phyloP scores from a whole-genome alignment of 2,113 vertebrate genomes.

The Panthera leo region DNA sequence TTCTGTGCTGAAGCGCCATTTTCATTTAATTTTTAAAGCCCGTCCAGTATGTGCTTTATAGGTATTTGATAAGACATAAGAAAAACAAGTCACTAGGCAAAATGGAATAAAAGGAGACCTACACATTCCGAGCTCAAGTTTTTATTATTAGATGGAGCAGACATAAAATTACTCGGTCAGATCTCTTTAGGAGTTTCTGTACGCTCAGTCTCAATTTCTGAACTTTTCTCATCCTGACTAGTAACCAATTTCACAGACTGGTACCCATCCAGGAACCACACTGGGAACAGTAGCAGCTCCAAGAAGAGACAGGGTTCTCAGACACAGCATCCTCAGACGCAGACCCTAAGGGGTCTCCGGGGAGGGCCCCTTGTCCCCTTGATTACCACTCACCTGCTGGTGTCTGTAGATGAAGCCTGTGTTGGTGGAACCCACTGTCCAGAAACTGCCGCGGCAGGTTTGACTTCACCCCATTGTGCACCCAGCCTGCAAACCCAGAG shows the following conservation, averaged over 20 bases:
- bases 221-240: not conserved
- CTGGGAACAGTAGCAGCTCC: not conserved
- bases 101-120: not conserved
- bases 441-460: not conserved
- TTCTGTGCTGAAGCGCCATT: not conserved
- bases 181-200: not conserved
- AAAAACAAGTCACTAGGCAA: slow-evolving; percentile 38
- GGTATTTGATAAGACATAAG: not conserved
- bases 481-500: not conserved
- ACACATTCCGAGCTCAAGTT: not conserved
- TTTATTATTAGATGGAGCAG: not conserved
- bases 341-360: not conserved
- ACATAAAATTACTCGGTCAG: not conserved
- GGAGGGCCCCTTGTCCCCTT: not conserved
- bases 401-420: not conserved
- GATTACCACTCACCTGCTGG: not conserved
- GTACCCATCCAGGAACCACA: not conserved
- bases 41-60: not conserved
- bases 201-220: not conserved
- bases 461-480: no score
- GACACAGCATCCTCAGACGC: fast-evolving
- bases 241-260: not conserved
- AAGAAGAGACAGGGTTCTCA: not conserved
- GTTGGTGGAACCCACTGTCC: not conserved
- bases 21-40: not conserved